A percentile compares a stretch with the other conserved stretches of the same genome.
Evolutionary conservation across 2,113 vertebrate genomes (phyloP).

Genomic region (Aspidoscelis tigris): DNA sequence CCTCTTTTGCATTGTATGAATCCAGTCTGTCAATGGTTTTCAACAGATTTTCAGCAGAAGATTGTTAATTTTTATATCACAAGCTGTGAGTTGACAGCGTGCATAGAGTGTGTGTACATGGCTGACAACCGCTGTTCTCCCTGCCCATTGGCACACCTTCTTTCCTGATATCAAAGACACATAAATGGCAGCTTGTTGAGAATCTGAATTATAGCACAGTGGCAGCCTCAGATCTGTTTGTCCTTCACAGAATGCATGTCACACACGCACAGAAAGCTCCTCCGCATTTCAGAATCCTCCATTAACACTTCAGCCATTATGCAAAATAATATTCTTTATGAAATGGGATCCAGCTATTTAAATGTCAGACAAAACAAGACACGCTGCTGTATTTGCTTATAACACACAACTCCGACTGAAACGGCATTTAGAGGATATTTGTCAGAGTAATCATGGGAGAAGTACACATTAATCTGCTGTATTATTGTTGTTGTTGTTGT

Average conservation of each 20-base stretch:
- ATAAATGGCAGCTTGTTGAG: conserved; percentile 37
- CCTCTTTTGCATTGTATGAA: background rate
- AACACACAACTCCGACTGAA: conserved; percentile 38
- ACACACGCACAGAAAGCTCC: conserved; percentile 37
- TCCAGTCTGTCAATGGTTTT: conserved; percentile 15
- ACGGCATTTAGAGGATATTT: conserved; percentile 36
- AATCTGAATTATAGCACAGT: conserved; percentile 20
- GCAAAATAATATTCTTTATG: conserved; percentile 55
- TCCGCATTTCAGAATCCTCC: conserved; percentile 49
- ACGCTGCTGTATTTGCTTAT: background rate
- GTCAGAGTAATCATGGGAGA: no score
- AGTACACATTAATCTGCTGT: no score
- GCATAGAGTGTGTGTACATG: conserved; percentile 4
- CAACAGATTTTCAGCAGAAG: conserved; percentile 5
- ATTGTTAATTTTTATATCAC: conserved; percentile 29
- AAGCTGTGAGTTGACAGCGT: conserved; percentile 14
- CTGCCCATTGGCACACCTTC: conserved; percentile 20
- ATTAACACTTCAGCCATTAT: conserved; percentile 40
- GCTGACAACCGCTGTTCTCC: conserved; percentile 15
- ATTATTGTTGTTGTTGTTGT: no score
- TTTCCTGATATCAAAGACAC: conserved; percentile 35
- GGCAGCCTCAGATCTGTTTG: conserved; percentile 20
- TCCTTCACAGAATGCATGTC: conserved; percentile 25
- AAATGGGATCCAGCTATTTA: conserved; percentile 58
- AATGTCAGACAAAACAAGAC: conserved; percentile 51